These are phyloP conservation scores for Smittia aterrima DNA, from an alignment of 2,888 invertebrate genomes.

Conservation along the genomic window DNA sequence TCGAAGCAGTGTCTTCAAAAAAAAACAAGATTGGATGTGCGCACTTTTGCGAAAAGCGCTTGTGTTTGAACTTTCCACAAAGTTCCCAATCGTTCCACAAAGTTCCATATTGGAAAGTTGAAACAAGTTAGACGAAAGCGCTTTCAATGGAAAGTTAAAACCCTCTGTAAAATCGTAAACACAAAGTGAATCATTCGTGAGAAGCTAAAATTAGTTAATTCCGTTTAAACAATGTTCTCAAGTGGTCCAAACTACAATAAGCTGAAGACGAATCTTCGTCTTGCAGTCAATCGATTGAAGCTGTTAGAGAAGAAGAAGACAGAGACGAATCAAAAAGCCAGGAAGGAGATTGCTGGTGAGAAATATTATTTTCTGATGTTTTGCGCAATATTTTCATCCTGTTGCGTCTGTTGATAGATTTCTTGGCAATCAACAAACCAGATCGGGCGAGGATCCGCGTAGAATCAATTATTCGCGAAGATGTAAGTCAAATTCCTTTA, in stretches of 20 bases:
- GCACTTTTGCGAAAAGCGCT: no score
- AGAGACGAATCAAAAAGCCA: slow-evolving; percentile 91
- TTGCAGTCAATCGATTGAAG: slow-evolving; percentile 91
- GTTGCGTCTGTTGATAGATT: slow-evolving; percentile 67
- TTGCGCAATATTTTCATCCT: no score
- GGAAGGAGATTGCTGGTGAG: slow-evolving; percentile 83
- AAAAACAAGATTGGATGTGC: no score
- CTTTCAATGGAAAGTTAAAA: no score
- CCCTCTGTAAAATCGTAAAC: no score
- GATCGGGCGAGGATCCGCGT: slow-evolving; percentile 95
- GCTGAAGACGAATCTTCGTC: slow-evolving; percentile 90
- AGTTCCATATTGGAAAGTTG: no score
- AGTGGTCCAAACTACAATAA: slow-evolving; percentile 92
- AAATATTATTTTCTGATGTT: not conserved
- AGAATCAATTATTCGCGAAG: slow-evolving; percentile 85
- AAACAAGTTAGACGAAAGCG: no score
- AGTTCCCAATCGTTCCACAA: no score
- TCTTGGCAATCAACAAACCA: slow-evolving; percentile 77
- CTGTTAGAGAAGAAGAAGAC: slow-evolving; percentile 96
- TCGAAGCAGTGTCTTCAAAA: no score
- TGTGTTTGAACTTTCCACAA: no score
- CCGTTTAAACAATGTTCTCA: slow-evolving; percentile 71
- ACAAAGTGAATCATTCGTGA: no score
- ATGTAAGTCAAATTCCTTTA: slow-evolving; percentile 29
- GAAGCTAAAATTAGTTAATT: not conserved